Base-by-base conservation (phyloP, 1,140 invertebrate genomes). In the Thrips palmi region DNA sequence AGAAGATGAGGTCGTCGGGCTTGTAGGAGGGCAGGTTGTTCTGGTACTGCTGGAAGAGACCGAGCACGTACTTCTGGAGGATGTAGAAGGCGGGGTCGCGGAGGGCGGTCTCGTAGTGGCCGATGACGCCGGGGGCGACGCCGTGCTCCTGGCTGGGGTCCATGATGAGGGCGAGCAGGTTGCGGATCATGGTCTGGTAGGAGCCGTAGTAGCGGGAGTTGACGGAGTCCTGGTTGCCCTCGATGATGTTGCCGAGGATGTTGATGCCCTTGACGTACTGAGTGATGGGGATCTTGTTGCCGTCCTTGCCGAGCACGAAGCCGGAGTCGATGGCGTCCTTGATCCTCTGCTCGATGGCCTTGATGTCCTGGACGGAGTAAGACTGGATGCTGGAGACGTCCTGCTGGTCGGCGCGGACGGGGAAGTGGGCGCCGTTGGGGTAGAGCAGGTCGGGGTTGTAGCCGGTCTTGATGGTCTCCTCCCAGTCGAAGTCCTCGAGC, bases 241-340 rank as follows among this genome's bases (percentile, higher is more conserved):
- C 60, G 5, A 68, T 58, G 4, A 66, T 45, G 42, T 62, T 63
- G 10, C 58, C 67, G 33, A 65, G 53, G 21, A 58, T 55, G 39
- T 64, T 54, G 32, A 24, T 65, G 4, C 57, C 56, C 47, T 68
- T 60, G 6, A 68, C n/a, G n/a, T n/a, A n/a, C n/a, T n/a, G n/a
- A n/a, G n/a, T n/a, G n/a, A n/a, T n/a, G n/a, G n/a, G n/a, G n/a
- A n/a, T n/a, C n/a, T n/a, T n/a, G n/a, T n/a, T n/a, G n/a, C n/a
- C n/a, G n/a, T n/a, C n/a, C n/a, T n/a, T n/a, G n/a, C n/a, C n/a
- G n/a, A n/a, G n/a, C n/a, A n/a, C n/a, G n/a, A n/a, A n/a, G n/a
- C 75, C 74, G 39, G 62, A 55, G 4, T 72, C 64, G 33, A 79
- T 74, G 41, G 70, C 68, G 30, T 74, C 63, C 20, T 64, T 57